These are phyloP conservation scores for Zoanthus sociatus DNA, from an alignment of 92 coral and sea anemone genomes.

Conservation along the genomic window DNA sequence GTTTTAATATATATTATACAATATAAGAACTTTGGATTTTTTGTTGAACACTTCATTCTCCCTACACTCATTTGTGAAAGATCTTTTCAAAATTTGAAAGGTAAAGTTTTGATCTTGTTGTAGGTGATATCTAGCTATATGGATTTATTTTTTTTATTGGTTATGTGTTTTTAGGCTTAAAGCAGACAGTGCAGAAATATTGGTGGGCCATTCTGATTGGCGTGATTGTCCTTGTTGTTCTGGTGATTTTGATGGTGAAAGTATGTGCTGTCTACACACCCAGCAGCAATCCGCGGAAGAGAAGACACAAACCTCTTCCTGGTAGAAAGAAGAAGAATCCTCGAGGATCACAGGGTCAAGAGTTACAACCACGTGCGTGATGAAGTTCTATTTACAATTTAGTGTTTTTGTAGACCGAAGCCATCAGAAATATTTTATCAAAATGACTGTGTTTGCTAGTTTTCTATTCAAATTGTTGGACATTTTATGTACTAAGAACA, in stretches of 20 bases:
- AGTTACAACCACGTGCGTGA: conserved; percentile 45
- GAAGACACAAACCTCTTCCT: conserved; percentile 80
- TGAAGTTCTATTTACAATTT: neutral
- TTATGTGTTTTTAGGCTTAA: conserved; percentile 68
- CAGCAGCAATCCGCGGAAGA: conserved; percentile 81
- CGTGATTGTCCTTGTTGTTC: conserved; percentile 67
- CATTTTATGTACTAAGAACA: neutral
- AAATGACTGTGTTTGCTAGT: neutral
- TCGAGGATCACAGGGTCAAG: conserved; percentile 33
- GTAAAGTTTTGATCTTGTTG: too few relatives aligned
- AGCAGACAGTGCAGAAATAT: conserved; percentile 80
- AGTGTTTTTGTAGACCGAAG: neutral
- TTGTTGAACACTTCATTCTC: too few relatives aligned
- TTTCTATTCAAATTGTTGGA: neutral
- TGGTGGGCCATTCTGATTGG: conserved; percentile 99
- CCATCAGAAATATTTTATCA: neutral
- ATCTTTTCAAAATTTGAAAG: neutral
- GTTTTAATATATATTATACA: too few relatives aligned
- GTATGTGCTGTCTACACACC: conserved; percentile 82
- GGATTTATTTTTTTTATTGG: neutral
- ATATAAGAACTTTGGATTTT: too few relatives aligned
- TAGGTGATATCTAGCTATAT: too few relatives aligned
- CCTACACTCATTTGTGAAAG: neutral
- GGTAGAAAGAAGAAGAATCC: conserved; percentile 72
- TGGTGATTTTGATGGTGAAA: conserved; percentile 73